These are phyloP conservation scores for Corella eumyota DNA, from an alignment of 23 tunicate genomes.

Conservation along the genomic window DNA sequence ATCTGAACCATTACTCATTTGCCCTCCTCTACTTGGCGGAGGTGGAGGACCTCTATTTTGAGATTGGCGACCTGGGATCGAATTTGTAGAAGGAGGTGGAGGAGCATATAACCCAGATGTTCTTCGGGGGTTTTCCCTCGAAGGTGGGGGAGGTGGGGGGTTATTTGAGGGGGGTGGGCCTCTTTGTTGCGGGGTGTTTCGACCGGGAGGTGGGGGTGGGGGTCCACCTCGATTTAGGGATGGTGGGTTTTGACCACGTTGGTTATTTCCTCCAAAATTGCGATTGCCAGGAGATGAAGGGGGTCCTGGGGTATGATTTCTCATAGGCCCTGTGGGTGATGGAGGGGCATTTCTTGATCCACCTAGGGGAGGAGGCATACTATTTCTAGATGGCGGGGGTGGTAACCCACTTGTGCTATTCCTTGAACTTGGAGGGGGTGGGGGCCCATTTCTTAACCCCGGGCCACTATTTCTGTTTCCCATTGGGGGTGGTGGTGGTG, in stretches of 20 bases:
- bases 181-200: not conserved
- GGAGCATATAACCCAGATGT: slow-evolving; percentile 4
- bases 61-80: slow-evolving; percentile 3
- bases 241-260: too few relatives aligned
- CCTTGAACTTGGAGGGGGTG: slow-evolving; percentile 13
- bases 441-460: not conserved
- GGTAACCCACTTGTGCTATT: too few relatives aligned
- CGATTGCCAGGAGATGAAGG: too few relatives aligned
- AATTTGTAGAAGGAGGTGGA: slow-evolving; percentile 41
- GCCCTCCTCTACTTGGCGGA: slow-evolving; percentile 21
- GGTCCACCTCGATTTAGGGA: not conserved
- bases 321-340: not conserved
- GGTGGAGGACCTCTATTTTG: slow-evolving; percentile 23
- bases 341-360: slow-evolving; percentile 7
- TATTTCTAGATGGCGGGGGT: not conserved
- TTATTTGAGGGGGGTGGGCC: slow-evolving; percentile 1
- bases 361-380: not conserved
- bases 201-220: not conserved
- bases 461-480: not conserved
- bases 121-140: slow-evolving; percentile 11
- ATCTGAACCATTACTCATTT: slow-evolving; percentile 38
- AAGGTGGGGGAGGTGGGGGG: slow-evolving; percentile 48
- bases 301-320: too few relatives aligned
- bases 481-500: slow-evolving; percentile 1
- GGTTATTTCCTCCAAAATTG: too few relatives aligned